Evolutionary conservation across 2,888 invertebrate species (phyloP).

Genomic region (Tridacna gigas): DNA sequence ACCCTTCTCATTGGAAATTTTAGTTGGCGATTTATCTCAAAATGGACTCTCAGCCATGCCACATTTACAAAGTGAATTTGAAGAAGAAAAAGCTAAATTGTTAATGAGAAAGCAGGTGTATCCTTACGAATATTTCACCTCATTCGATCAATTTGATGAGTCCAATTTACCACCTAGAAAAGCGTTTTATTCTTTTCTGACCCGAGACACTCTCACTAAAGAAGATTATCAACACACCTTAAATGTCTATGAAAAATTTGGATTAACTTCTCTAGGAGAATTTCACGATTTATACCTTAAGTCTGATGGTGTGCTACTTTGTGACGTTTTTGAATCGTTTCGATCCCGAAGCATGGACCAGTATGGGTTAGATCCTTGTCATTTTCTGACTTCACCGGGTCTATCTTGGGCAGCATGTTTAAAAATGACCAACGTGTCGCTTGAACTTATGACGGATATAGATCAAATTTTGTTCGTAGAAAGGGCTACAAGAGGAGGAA

Average conservation of each 20-base stretch:
- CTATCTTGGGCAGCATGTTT: constrained; percentile 37
- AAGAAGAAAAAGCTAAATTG: neutral
- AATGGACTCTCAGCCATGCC: constrained; percentile 23
- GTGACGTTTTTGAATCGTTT: constrained; percentile 47
- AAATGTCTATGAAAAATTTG: constrained; percentile 20
- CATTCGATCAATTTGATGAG: constrained; percentile 23
- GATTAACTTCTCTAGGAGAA: constrained; percentile 5
- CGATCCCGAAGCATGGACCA: constrained; percentile 36
- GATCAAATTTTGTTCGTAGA: constrained; percentile 25
- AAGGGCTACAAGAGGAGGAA: constrained; percentile 12
- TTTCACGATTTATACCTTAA: constrained; percentile 37
- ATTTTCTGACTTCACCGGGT: constrained; percentile 51
- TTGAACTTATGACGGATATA: constrained; percentile 25
- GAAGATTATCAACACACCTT: constrained; percentile 21
- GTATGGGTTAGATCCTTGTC: constrained; percentile 45
- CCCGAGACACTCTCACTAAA: neutral
- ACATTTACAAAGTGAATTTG: constrained; percentile 10
- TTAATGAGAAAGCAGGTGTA: constrained; percentile 38
- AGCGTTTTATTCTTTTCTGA: constrained; percentile 17
- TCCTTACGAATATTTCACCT: constrained; percentile 39
- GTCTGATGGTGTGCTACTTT: constrained; percentile 39
- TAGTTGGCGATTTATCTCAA: constrained; percentile 31
- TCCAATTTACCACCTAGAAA: constrained; percentile 8
- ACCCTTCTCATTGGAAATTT: constrained; percentile 33
- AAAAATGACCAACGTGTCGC: constrained; percentile 13